Percentiles rank a stretch among this genome's conserved stretches.
Evolutionary conservation across 2,797 vertebrate species (phyloP).

Genomic region (Diceros bicornis): DNA sequence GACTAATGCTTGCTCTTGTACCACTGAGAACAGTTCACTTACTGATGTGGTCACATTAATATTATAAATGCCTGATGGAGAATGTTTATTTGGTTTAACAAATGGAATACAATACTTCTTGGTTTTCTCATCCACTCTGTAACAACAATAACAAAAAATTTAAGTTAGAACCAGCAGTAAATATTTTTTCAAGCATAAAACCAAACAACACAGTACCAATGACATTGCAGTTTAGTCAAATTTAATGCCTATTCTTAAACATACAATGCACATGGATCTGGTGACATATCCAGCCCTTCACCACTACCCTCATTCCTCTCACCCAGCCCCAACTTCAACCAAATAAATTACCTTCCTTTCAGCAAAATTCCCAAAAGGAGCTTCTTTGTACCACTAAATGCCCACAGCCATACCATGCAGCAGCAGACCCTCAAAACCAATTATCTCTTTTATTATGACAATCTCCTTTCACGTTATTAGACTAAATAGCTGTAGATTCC

Average conservation of each 20-base stretch:
- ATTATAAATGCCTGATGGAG: constrained; percentile 83
- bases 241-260: neutral
- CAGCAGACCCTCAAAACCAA: neutral
- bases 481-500: neutral
- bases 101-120: constrained; percentile 88
- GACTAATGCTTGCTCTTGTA: neutral
- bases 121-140: constrained; percentile 90
- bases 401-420: neutral
- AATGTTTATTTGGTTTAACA: constrained; percentile 87
- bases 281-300: neutral
- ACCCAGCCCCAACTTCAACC: neutral
- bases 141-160: constrained; percentile 71
- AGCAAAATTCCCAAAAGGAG: neutral
- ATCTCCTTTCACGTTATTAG: neutral
- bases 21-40: constrained; percentile 73
- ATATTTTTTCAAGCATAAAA: constrained; percentile 59
- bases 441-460: neutral
- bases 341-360: neutral
- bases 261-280: neutral
- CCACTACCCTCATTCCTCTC: neutral
- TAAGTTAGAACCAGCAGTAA: constrained; percentile 51
- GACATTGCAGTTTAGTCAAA: neutral
- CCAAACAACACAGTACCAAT: neutral
- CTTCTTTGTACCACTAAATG: neutral
- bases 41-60: constrained; percentile 88